A percentile compares a stretch with the other conserved stretches of the same genome.
Evolutionary conservation across 2,888 invertebrate species (phyloP).

Genomic region (Lithophane socia): DNA sequence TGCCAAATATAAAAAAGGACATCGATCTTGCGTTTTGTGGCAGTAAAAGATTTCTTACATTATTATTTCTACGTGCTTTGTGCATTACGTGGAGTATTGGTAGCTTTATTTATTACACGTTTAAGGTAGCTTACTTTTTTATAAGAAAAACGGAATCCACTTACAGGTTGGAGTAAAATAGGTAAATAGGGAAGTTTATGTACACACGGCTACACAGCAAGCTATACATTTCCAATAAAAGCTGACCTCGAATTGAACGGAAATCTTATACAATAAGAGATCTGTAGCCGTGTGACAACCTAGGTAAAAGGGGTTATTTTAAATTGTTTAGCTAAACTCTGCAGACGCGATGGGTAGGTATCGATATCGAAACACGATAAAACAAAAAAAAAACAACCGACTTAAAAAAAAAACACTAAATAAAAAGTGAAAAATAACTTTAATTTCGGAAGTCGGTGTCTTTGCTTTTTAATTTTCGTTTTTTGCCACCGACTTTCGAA

Average conservation of each 20-base stretch:
- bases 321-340: background rate
- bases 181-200: background rate
- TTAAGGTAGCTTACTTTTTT: constrained; percentile 11
- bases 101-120: constrained; percentile 47
- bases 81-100: constrained; percentile 71
- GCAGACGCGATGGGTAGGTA: too few relatives aligned
- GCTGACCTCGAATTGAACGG: too few relatives aligned
- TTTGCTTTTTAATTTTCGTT: too few relatives aligned
- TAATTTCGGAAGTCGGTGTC: too few relatives aligned
- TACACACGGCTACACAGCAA: background rate
- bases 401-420: too few relatives aligned
- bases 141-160: background rate
- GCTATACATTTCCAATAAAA: too few relatives aligned
- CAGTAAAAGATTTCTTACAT: constrained; percentile 62
- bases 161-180: background rate
- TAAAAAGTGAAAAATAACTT: too few relatives aligned
- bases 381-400: too few relatives aligned
- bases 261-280: too few relatives aligned
- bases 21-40: constrained; percentile 83
- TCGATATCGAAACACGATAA: too few relatives aligned
- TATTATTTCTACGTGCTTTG: constrained; percentile 72
- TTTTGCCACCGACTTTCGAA: too few relatives aligned
- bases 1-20: constrained; percentile 75
- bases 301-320: background rate
- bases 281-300: background rate